Evolutionary conservation across 2,888 invertebrate genomes (phyloP).

Genomic region (Hirudinaria manillensis): DNA sequence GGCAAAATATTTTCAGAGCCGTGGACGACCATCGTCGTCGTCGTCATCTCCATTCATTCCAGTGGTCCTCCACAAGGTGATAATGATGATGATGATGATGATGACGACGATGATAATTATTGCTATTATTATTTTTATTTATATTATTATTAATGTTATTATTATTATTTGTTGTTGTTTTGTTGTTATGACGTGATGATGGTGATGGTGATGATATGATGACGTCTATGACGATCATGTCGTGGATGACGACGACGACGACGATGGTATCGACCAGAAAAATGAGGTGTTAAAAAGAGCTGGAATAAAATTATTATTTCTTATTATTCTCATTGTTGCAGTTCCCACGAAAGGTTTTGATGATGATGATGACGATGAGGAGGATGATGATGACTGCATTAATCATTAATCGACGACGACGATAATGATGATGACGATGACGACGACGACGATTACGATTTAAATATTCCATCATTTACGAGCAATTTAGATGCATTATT

Average conservation of each 20-base stretch:
- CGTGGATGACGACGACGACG: slow-evolving; percentile 31
- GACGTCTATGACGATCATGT: slow-evolving; percentile 33
- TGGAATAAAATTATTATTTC: too few relatives aligned
- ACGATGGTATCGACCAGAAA: slow-evolving; percentile 20
- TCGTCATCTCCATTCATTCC: too few relatives aligned
- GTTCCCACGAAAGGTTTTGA: background rate
- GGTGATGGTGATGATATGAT: slow-evolving; percentile 29
- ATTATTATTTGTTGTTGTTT: too few relatives aligned
- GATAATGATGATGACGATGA: slow-evolving; percentile 19
- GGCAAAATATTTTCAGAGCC: too few relatives aligned
- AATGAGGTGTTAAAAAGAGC: too few relatives aligned
- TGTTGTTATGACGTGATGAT: slow-evolving; percentile 12
- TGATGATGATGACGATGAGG: slow-evolving; percentile 21
- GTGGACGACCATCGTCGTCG: too few relatives aligned
- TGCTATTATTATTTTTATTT: background rate
- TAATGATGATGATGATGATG: slow-evolving; percentile 5
- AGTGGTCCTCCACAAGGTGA: background rate
- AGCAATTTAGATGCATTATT: too few relatives aligned
- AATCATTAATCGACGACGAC: background rate
- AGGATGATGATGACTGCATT: background rate
- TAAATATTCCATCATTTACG: too few relatives aligned
- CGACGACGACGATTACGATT: background rate
- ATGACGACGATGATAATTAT: background rate
- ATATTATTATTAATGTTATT: too few relatives aligned
- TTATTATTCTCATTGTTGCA: too few relatives aligned